Percentiles rank a stretch among this genome's conserved stretches.
Evolutionary conservation across 2,113 vertebrate genomes (phyloP).

Genomic region (Anthoscopus minutus): DNA sequence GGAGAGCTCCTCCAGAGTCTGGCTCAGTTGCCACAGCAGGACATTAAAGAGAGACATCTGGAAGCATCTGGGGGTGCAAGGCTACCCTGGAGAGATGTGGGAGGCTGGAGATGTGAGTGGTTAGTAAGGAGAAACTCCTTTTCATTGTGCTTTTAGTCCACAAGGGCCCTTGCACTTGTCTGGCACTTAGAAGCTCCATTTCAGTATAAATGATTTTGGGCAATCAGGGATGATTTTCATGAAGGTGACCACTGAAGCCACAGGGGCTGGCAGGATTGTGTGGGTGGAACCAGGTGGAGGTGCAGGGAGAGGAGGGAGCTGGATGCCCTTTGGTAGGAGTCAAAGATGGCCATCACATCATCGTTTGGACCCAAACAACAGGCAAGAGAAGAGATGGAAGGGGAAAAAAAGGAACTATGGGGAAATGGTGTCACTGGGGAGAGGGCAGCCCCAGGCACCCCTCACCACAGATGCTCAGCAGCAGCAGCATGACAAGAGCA

Average conservation of each 20-base stretch:
- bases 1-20: background rate
- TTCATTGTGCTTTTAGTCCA: background rate
- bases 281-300: background rate
- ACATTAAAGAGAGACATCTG: background rate
- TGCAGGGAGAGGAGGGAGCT: background rate
- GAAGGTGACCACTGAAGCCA: background rate
- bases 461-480: background rate
- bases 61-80: background rate
- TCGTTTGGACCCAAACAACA: background rate
- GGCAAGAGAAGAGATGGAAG: background rate
- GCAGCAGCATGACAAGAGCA: background rate
- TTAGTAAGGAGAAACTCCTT: background rate
- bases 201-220: background rate
- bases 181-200: fast-evolving
- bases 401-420: background rate
- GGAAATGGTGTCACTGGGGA: background rate
- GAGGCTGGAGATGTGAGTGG: background rate
- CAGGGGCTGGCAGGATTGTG: background rate
- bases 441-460: background rate
- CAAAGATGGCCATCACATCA: background rate
- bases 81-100: background rate
- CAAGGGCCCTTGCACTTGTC: background rate
- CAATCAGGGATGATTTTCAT: background rate
- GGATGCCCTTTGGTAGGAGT: background rate
- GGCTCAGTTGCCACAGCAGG: background rate